A percentile compares a stretch with the other conserved stretches of the same genome.
Conservation (phyloP, 2,888 invertebrate genomes). For the Macrophya alboannulata region DNA sequence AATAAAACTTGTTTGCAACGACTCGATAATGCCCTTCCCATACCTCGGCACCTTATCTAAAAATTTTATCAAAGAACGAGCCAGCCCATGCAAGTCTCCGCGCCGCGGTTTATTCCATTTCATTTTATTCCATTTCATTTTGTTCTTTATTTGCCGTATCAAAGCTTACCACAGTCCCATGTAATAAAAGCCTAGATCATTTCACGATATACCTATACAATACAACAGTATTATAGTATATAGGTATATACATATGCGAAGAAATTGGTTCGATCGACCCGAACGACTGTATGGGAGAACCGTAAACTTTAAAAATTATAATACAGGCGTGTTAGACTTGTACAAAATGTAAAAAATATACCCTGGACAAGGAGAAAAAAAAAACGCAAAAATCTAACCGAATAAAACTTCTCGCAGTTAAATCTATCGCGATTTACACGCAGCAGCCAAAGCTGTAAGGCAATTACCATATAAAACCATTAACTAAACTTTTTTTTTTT, state of each 20-base stretch:
- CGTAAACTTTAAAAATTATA: constrained; percentile 15
- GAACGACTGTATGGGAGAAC: neutral
- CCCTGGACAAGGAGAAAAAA: neutral
- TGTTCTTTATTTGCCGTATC: constrained; percentile 40
- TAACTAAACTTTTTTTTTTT: neutral
- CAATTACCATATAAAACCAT: neutral
- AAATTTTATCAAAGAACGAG: constrained; percentile 33
- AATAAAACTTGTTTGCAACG: constrained; percentile 49
- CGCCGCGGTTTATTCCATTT: constrained; percentile 9
- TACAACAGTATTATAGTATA: neutral
- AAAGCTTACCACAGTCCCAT: neutral
- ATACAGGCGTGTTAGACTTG: too few relatives aligned
- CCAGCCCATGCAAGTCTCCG: neutral
- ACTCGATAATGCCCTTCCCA: constrained; percentile 43
- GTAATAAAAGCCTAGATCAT: constrained; percentile 29
- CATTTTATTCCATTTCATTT: neutral
- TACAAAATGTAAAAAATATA: neutral
- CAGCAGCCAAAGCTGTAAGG: neutral
- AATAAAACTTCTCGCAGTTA: constrained; percentile 5
- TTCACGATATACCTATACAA: neutral
- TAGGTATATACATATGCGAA: neutral
- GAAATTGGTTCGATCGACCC: neutral
- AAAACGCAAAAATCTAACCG: neutral
- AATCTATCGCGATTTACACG: constrained; percentile 36
- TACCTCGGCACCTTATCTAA: constrained; percentile 29